Conservation (phyloP, 2,888 invertebrate genomes). For the Anaspis maculata region DNA sequence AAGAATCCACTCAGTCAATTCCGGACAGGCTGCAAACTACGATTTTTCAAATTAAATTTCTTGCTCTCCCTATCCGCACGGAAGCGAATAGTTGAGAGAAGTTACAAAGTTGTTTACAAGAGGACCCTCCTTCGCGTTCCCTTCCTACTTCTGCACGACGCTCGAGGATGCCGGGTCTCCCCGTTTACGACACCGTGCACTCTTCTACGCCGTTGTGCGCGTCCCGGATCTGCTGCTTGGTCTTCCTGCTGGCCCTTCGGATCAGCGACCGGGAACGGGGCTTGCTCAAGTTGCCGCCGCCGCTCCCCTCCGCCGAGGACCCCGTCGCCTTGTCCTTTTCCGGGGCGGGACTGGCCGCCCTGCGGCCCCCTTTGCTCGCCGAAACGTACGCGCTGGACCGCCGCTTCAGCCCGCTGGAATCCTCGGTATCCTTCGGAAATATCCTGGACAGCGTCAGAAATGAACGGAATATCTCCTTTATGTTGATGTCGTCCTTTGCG, state of each 20-base stretch:
- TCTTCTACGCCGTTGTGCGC: conserved; percentile 51
- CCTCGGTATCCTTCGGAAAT: conserved; percentile 52
- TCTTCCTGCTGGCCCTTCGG: conserved; percentile 68
- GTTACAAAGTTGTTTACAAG: no score
- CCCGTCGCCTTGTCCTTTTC: conserved; percentile 32
- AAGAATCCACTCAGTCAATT: no score
- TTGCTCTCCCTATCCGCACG: no score
- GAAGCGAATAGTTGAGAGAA: no score
- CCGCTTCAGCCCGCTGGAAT: conserved; percentile 54
- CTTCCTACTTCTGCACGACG: no score
- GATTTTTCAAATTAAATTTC: no score
- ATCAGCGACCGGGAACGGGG: conserved; percentile 56
- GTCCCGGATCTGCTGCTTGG: conserved; percentile 69
- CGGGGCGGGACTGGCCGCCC: conserved; percentile 41
- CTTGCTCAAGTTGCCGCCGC: conserved; percentile 29
- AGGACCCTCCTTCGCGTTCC: no score
- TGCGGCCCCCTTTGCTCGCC: conserved; percentile 44
- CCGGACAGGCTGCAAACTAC: no score
- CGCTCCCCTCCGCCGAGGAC: conserved; percentile 19
- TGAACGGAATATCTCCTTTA: conserved; percentile 72
- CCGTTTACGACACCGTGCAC: conserved; percentile 61
- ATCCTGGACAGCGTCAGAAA: conserved; percentile 70
- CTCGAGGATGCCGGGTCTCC: neutral
- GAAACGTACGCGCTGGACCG: conserved; percentile 68
- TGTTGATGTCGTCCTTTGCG: conserved; percentile 69